phyloP scores from a whole-genome alignment of 2,888 invertebrate genomes.

The Lasioglossum leucozonium region DNA sequence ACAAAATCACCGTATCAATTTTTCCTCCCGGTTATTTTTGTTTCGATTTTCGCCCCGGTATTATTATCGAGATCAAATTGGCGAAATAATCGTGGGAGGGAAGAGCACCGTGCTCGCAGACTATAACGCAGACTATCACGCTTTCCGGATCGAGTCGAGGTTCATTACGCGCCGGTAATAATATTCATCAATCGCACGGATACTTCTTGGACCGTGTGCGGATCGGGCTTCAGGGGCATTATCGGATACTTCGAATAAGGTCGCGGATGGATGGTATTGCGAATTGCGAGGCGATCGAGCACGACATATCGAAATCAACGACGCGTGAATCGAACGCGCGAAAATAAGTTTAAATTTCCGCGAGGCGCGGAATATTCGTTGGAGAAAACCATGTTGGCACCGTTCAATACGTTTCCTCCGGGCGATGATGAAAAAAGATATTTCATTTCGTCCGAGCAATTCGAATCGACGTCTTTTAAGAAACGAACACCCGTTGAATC shows the following conservation, averaged over 20 bases:
- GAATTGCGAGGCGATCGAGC: constrained; percentile 26
- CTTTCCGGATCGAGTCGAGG: constrained; percentile 18
- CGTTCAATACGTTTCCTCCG: constrained; percentile 12
- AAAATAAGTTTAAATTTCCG: constrained; percentile 48
- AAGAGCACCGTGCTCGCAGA: neutral
- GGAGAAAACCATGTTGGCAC: neutral
- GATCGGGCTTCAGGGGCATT: constrained; percentile 15
- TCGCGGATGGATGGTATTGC: constrained; percentile 15
- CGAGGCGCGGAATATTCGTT: neutral
- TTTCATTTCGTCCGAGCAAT: constrained; percentile 8
- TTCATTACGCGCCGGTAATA: constrained; percentile 29
- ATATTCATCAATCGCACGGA: constrained; percentile 32
- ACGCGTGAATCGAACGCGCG: constrained; percentile 28
- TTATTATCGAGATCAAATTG: constrained; percentile 29
- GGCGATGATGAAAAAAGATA: neutral
- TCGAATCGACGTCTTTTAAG: neutral
- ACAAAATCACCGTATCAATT: neutral
- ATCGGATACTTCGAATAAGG: constrained; percentile 43
- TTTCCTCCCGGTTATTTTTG: neutral
- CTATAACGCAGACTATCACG: constrained; percentile 3
- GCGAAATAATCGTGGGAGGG: constrained; percentile 19
- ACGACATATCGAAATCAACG: constrained; percentile 24
- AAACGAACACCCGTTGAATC: neutral
- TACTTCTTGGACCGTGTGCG: constrained; percentile 20
- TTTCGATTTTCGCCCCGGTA: neutral